A percentile compares a stretch with the other conserved stretches of the same genome.
These are phyloP conservation scores for Parotocinclus haroldoi DNA, from an alignment of 2,797 vertebrate species.

Conservation along the genomic window DNA sequence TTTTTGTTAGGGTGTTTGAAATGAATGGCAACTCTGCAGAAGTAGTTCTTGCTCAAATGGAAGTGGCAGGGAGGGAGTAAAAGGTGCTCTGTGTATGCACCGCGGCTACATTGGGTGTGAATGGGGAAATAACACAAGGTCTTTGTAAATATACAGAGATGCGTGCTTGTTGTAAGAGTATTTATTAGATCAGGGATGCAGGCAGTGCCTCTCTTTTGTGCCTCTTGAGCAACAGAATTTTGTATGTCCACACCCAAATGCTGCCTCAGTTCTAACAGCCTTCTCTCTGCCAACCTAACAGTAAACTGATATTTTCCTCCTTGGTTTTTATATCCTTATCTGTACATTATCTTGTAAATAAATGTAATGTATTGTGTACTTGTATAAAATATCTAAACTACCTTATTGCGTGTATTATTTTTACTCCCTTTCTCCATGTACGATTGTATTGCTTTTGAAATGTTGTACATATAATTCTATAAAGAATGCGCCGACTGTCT, in stretches of 20 bases:
- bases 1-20: neutral
- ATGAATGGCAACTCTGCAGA: conserved; percentile 30
- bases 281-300: conserved; percentile 21
- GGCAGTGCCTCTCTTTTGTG: conserved; percentile 45
- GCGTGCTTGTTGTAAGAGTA: neutral
- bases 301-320: conserved; percentile 11
- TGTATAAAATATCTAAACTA: conserved; percentile 28
- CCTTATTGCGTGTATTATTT: conserved; percentile 23
- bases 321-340: conserved; percentile 44
- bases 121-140: conserved; percentile 1
- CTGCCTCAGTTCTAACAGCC: conserved; percentile 31
- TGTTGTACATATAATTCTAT: conserved; percentile 2
- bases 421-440: conserved; percentile 10
- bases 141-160: neutral
- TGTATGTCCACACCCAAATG: conserved; percentile 20
- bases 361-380: conserved; percentile 18
- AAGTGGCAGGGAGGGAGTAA: neutral
- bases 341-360: conserved; percentile 52
- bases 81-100: conserved; percentile 16
- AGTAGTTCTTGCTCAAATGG: conserved; percentile 8
- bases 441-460: conserved; percentile 35
- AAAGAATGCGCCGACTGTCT: neutral
- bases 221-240: conserved; percentile 35
- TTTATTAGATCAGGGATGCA: conserved; percentile 36
- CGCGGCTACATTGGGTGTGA: neutral